Conservation (phyloP, 2,113 vertebrate species). For the Uropsilus gracilis region DNA sequence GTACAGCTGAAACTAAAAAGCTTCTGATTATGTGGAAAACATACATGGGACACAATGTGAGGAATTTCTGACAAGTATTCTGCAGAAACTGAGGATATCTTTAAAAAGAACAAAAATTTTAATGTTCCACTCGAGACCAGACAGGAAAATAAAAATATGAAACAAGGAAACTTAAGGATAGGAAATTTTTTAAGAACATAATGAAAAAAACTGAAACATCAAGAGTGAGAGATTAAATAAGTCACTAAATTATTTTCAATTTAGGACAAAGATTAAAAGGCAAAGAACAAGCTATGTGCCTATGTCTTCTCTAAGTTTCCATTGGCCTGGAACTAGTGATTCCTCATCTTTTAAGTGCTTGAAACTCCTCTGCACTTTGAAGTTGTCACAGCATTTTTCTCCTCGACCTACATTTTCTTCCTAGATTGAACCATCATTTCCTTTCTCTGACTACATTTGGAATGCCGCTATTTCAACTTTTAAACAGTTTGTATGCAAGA, state of each 20-base stretch:
- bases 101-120: not conserved
- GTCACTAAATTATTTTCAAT: not conserved
- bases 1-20: conserved; percentile 14
- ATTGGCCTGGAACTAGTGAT: not conserved
- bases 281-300: not conserved
- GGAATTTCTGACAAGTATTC: not conserved
- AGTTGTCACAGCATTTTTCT: not conserved
- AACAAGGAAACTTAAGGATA: not conserved
- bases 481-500: conserved; percentile 80
- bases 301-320: not conserved
- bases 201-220: not conserved
- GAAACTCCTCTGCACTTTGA: not conserved
- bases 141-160: conserved; percentile 7
- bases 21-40: not conserved
- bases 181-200: not conserved
- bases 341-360: not conserved
- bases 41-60: not conserved
- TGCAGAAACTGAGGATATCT: not conserved
- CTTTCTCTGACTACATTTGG: conserved; percentile 65
- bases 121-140: not conserved
- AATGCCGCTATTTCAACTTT: conserved; percentile 63
- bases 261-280: conserved; percentile 7
- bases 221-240: not conserved
- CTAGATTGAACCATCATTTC: not conserved
- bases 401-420: not conserved